These are phyloP conservation scores for Harmothoe impar DNA, from an alignment of 2,888 invertebrate species.

Conservation along the genomic window DNA sequence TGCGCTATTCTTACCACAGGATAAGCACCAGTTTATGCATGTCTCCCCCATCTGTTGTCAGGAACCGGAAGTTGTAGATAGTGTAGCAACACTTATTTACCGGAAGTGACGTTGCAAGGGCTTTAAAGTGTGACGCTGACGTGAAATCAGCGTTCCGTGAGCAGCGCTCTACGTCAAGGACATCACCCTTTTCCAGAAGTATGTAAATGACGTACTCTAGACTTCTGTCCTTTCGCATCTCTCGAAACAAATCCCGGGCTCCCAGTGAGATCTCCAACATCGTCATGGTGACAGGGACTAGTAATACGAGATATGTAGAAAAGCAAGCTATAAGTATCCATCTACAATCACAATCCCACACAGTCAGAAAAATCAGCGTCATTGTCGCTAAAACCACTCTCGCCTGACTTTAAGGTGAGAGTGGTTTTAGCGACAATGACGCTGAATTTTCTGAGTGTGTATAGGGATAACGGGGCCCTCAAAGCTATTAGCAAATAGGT, in stretches of 20 bases:
- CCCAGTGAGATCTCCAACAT: not conserved
- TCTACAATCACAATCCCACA: too few species aligned
- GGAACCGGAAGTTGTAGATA: not conserved
- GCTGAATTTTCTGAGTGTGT: too few species aligned
- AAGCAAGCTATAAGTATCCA: too few species aligned
- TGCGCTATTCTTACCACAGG: not conserved
- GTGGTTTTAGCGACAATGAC: too few species aligned
- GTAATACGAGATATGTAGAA: not conserved
- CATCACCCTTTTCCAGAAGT: not conserved
- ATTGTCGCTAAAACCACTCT: too few species aligned
- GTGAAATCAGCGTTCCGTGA: not conserved
- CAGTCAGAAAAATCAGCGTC: too few species aligned
- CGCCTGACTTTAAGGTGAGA: too few species aligned
- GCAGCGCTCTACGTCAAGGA: not conserved
- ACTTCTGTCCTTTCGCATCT: not conserved
- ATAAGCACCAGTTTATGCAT: slow-evolving; percentile 18
- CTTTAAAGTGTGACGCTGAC: not conserved
- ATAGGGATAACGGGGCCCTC: too few species aligned
- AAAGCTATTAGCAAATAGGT: too few species aligned
- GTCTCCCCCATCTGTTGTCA: not conserved
- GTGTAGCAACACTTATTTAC: not conserved
- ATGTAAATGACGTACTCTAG: not conserved
- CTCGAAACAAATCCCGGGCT: not conserved
- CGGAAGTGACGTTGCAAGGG: not conserved
- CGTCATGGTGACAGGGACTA: not conserved